Evolutionary conservation across 2,888 invertebrate genomes (phyloP).

Genomic region (Hypomecis punctinalis): DNA sequence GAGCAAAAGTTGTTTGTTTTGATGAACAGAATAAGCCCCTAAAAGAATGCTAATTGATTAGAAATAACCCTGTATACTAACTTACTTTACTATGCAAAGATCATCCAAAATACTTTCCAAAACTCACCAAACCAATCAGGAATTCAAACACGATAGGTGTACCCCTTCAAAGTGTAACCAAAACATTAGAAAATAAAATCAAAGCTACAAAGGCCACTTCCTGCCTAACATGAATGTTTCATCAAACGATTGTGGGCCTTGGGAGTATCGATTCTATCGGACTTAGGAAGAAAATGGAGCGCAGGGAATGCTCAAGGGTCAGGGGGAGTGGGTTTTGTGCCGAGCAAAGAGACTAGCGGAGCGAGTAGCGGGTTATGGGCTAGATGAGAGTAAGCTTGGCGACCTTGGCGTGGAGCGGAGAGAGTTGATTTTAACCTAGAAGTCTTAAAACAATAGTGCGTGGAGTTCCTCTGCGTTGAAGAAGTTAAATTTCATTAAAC

Average conservation of each 20-base stretch:
- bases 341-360: conserved; percentile 42
- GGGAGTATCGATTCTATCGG: conserved; percentile 67
- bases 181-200: conserved; percentile 16
- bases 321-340: conserved; percentile 42
- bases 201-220: conserved; percentile 17
- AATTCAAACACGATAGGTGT: neutral
- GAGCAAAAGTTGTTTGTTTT: no score
- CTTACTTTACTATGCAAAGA: no score
- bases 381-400: neutral
- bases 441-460: no score
- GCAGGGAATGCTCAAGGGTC: conserved; percentile 61
- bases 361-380: conserved; percentile 7
- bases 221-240: conserved; percentile 55
- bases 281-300: conserved; percentile 72
- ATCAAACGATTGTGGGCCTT: conserved; percentile 62
- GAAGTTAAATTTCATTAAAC: no score
- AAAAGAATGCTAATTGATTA: no score
- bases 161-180: conserved; percentile 10
- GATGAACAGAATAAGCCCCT: no score
- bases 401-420: no score
- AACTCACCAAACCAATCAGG: no score
- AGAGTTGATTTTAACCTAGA: no score
- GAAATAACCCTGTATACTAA: no score
- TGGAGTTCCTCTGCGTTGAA: no score
- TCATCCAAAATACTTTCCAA: no score